Percentiles rank a stretch among this genome's conserved stretches.
Evolutionary conservation across 2,888 invertebrate species (phyloP).

Genomic region (Lepidocyrtoides sp.): DNA sequence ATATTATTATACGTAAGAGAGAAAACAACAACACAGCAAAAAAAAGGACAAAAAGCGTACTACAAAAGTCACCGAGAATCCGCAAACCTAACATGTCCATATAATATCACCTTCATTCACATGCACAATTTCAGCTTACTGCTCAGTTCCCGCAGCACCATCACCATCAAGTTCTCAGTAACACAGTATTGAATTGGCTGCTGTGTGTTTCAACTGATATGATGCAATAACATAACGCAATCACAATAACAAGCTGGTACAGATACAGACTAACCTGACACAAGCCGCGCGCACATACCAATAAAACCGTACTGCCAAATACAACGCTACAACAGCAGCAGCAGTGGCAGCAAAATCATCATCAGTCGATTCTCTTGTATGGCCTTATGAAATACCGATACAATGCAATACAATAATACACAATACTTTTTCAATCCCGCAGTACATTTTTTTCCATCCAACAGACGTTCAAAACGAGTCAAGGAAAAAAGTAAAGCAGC

Average conservation of each 20-base stretch:
- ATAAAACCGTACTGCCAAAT: constrained; percentile 48
- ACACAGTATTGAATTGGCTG: neutral
- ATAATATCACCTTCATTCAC: neutral
- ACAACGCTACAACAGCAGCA: constrained; percentile 11
- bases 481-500: constrained; percentile 41
- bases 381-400: constrained; percentile 50
- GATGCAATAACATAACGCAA: constrained; percentile 65
- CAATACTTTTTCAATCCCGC: constrained; percentile 1
- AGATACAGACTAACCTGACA: constrained; percentile 30
- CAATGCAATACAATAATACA: constrained; percentile 19
- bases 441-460: neutral
- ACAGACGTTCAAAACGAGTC: neutral
- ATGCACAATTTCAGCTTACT: neutral
- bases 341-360: constrained; percentile 41
- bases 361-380: constrained; percentile 20
- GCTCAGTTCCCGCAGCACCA: neutral
- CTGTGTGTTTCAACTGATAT: constrained; percentile 13
- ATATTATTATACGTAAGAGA: neutral
- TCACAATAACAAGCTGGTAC: constrained; percentile 38
- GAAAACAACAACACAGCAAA: too few species aligned
- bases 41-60: neutral
- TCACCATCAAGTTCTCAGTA: too few species aligned
- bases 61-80: constrained; percentile 13
- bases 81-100: neutral
- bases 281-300: constrained; percentile 33